These are phyloP conservation scores for Microplitis deprimator DNA, from an alignment of 2,888 invertebrate genomes.

Conservation along the genomic window DNA sequence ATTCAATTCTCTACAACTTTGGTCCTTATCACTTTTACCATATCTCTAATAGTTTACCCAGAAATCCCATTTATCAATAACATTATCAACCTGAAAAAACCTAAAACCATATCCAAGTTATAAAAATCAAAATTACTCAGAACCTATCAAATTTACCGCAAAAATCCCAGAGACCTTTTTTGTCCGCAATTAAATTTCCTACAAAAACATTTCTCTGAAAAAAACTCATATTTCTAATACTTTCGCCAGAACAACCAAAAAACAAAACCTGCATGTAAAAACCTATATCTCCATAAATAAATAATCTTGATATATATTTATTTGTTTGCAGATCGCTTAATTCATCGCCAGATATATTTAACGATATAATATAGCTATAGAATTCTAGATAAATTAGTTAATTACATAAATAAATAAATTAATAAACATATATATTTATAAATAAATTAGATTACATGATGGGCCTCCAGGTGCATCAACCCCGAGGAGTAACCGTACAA, in stretches of 20 bases:
- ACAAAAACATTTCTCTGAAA: no score
- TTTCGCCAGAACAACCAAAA: background rate
- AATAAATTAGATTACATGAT: slow-evolving; percentile 45
- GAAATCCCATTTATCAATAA: no score
- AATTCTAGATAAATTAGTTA: slow-evolving; percentile 53
- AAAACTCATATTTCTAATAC: no score
- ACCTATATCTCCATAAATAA: background rate
- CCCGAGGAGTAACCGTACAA: slow-evolving; percentile 39
- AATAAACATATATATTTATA: slow-evolving; percentile 32
- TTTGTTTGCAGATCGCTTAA: slow-evolving; percentile 66
- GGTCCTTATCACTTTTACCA: no score
- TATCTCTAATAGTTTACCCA: no score
- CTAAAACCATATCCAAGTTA: no score
- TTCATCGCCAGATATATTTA: slow-evolving; percentile 67
- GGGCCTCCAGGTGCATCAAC: slow-evolving; percentile 48
- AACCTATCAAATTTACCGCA: no score
- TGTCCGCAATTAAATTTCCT: no score
- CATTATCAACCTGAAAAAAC: no score
- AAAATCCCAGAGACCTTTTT: no score
- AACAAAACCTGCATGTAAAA: slow-evolving; percentile 2
- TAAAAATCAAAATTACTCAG: no score
- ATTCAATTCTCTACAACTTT: no score
- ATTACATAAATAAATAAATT: slow-evolving; percentile 16
- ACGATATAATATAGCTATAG: slow-evolving; percentile 66
- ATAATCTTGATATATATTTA: slow-evolving; percentile 22